phyloP scores from a whole-genome alignment of 2,113 vertebrate genomes.

The Pelodiscus sinensis region DNA sequence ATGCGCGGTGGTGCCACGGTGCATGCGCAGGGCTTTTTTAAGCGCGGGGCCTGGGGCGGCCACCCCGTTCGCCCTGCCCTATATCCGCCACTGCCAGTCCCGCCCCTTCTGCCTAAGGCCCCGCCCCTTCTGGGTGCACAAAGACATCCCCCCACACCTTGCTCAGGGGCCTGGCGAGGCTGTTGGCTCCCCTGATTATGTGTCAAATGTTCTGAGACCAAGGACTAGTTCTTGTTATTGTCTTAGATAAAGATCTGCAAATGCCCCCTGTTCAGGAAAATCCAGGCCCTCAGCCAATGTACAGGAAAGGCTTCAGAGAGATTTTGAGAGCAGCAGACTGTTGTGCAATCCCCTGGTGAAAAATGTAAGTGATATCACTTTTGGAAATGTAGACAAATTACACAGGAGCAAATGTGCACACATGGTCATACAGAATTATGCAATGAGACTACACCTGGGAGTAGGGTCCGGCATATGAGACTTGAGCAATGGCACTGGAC shows the following conservation, averaged over 20 bases:
- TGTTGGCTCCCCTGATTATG: neutral
- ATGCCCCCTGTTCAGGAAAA: rapidly evolving
- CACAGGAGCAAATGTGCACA: constrained; percentile 5
- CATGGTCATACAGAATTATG: neutral
- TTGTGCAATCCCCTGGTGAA: neutral
- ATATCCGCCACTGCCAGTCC: too few species aligned
- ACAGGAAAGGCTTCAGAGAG: neutral
- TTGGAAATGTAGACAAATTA: constrained; percentile 24
- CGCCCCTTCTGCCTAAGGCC: too few species aligned
- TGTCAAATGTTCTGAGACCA: rapidly evolving
- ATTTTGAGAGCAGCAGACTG: neutral
- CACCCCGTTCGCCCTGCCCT: too few species aligned
- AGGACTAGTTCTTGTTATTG: neutral
- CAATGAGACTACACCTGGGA: constrained; percentile 28
- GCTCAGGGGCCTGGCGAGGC: too few species aligned
- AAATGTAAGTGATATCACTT: constrained; percentile 43
- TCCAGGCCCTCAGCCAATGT: neutral
- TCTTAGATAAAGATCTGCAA: neutral
- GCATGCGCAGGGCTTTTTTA: too few species aligned
- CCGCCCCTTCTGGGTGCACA: too few species aligned
- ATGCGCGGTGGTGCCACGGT: too few species aligned
- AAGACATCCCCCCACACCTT: too few species aligned
- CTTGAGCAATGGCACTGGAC: neutral
- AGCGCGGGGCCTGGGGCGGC: too few species aligned
- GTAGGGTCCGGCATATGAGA: neutral